Percentiles rank a stretch among this genome's conserved stretches.
These are phyloP conservation scores for Sceloporus tristichus DNA, from an alignment of 2,113 vertebrate genomes.

Conservation along the genomic window DNA sequence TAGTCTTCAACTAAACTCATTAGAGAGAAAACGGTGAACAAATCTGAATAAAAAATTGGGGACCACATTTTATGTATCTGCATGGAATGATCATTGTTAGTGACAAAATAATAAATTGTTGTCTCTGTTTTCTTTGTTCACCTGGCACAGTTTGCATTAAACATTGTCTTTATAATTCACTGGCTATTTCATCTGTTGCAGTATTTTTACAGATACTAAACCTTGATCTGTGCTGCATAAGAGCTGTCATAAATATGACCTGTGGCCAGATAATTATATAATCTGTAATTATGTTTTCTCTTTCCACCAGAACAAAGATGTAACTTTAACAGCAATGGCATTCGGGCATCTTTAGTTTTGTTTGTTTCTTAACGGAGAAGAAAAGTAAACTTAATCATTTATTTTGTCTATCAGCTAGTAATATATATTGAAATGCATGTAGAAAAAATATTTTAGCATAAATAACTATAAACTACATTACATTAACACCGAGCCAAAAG, in stretches of 20 bases:
- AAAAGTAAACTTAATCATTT: constrained; percentile 78
- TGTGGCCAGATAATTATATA: constrained; percentile 40
- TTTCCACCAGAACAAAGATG: constrained; percentile 66
- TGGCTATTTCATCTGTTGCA: constrained; percentile 65
- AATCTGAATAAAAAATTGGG: background rate
- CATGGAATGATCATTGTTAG: background rate
- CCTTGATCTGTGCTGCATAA: constrained; percentile 67
- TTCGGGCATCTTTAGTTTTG: constrained; percentile 53
- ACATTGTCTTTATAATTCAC: constrained; percentile 46
- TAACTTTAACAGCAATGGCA: constrained; percentile 65
- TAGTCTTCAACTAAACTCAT: constrained; percentile 69
- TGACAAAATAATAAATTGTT: constrained; percentile 32
- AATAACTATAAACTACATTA: constrained; percentile 71
- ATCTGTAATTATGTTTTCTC: constrained; percentile 30
- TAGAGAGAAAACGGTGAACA: constrained; percentile 48
- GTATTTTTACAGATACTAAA: constrained; percentile 45
- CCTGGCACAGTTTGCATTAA: constrained; percentile 50
- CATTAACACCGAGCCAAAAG: constrained; percentile 79
- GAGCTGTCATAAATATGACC: constrained; percentile 65
- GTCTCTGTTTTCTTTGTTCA: background rate
- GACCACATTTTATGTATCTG: constrained; percentile 59
- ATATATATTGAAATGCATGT: constrained; percentile 85
- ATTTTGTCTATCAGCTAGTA: constrained; percentile 76
- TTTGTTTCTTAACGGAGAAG: constrained; percentile 78
- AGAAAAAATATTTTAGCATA: constrained; percentile 80